A percentile compares a stretch with the other conserved stretches of the same genome.
Evolutionary conservation across 1,140 invertebrate species (phyloP).

Genomic region (Steinernema khuongi): DNA sequence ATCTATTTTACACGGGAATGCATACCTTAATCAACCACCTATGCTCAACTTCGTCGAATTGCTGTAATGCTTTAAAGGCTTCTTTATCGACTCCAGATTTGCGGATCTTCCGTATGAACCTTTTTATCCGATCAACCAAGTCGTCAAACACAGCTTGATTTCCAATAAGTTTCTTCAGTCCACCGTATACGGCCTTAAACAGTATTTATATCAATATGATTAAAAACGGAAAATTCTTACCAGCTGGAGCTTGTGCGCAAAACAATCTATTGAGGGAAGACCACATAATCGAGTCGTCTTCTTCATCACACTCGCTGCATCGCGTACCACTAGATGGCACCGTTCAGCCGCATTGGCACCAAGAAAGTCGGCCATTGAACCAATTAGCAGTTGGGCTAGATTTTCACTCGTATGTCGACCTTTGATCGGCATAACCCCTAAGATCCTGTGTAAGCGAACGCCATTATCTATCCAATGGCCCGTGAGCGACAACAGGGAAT

Average conservation of each 20-base stretch:
- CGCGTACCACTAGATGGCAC: too few relatives aligned
- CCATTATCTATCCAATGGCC: not conserved
- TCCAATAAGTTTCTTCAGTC: not conserved
- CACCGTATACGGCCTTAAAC: not conserved
- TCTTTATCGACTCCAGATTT: not conserved
- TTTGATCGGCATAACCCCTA: not conserved
- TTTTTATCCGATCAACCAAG: not conserved
- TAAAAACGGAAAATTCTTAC: not conserved
- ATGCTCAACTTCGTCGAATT: not conserved
- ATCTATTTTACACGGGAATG: not conserved
- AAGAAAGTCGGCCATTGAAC: not conserved
- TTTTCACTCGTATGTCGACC: not conserved
- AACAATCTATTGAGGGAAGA: not conserved
- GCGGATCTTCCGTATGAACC: not conserved
- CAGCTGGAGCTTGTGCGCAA: not conserved
- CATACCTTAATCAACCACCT: not conserved
- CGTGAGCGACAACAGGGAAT: not conserved
- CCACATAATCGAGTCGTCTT: not conserved
- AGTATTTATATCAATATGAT: not conserved
- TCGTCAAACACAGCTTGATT: not conserved
- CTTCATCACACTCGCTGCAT: too few relatives aligned
- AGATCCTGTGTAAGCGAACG: not conserved
- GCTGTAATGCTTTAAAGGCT: not conserved
- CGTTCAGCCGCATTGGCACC: too few relatives aligned
- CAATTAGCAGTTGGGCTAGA: not conserved